phyloP scores from a whole-genome alignment of 2,888 invertebrate species.

The Mamestra brassicae region DNA sequence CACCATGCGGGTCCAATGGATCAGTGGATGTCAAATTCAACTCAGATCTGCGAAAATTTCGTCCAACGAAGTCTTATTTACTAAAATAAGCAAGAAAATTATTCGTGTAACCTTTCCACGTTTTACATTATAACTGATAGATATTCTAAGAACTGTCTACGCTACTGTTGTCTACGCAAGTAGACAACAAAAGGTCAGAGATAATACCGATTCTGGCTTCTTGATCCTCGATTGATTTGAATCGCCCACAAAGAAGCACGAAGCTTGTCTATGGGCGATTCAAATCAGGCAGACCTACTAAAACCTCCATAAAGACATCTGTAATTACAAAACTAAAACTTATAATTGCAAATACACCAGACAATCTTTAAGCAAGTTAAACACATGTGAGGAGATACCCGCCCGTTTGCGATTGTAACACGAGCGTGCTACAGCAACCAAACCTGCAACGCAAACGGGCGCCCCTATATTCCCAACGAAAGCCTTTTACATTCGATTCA shows the following conservation, averaged over 20 bases:
- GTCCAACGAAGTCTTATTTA: too few species aligned
- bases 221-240: neutral
- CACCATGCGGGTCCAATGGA: too few species aligned
- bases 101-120: neutral
- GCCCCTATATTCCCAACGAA: slow-evolving; percentile 76
- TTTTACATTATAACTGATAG: neutral
- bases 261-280: too few species aligned
- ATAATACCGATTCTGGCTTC: too few species aligned
- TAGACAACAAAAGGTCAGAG: too few species aligned
- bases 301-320: neutral
- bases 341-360: neutral
- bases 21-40: neutral
- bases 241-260: neutral
- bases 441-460: slow-evolving; percentile 65
- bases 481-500: slow-evolving; percentile 80
- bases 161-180: too few species aligned
- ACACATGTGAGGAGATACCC: slow-evolving; percentile 21
- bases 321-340: slow-evolving; percentile 1
- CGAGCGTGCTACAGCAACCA: slow-evolving; percentile 36
- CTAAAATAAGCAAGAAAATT: neutral
- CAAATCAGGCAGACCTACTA: too few species aligned
- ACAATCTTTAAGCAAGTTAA: slow-evolving; percentile 18
- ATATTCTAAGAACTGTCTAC: neutral
- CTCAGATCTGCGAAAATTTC: too few species aligned
- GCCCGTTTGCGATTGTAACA: slow-evolving; percentile 41